A percentile compares a stretch with the other conserved stretches of the same genome.
Evolutionary conservation across 2,113 vertebrate genomes (phyloP).

Genomic region (Hemicordylus capensis): DNA sequence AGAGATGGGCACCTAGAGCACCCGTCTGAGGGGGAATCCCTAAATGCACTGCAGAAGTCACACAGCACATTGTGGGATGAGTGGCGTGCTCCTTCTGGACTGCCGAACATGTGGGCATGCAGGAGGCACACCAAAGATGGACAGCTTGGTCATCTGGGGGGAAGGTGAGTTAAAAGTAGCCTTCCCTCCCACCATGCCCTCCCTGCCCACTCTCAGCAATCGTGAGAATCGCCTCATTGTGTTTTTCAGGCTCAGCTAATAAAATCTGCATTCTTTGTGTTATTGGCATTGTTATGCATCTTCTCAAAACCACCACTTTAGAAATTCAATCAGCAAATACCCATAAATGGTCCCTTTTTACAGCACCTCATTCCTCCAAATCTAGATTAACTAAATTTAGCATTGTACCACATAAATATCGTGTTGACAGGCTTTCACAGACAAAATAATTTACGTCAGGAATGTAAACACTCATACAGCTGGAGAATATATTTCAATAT

Average conservation of each 20-base stretch:
- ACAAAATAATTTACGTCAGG: neutral
- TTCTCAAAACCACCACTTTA: conserved; percentile 6
- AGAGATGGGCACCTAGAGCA: too few relatives aligned
- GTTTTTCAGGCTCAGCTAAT: neutral
- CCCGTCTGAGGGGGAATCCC: too few relatives aligned
- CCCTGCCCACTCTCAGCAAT: too few relatives aligned
- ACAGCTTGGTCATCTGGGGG: too few relatives aligned
- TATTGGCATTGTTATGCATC: conserved; percentile 1
- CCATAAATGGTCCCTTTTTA: conserved; percentile 8
- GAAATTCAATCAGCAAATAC: neutral
- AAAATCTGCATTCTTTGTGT: neutral
- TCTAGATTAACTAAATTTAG: conserved; percentile 31
- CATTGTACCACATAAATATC: conserved; percentile 7
- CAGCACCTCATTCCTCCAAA: neutral
- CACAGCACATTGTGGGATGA: too few relatives aligned
- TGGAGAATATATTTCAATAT: neutral
- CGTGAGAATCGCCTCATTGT: too few relatives aligned
- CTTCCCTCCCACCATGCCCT: too few relatives aligned
- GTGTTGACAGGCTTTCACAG: conserved; percentile 29
- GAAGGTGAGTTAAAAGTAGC: too few relatives aligned
- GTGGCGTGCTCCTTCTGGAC: too few relatives aligned
- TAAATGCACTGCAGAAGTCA: too few relatives aligned
- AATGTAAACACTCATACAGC: conserved; percentile 33
- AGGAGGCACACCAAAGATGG: too few relatives aligned
- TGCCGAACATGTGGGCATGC: too few relatives aligned